Percentiles rank a stretch among this genome's conserved stretches.
Conservation (phyloP, 2,113 vertebrate genomes). For the Ammospiza caudacuta region DNA sequence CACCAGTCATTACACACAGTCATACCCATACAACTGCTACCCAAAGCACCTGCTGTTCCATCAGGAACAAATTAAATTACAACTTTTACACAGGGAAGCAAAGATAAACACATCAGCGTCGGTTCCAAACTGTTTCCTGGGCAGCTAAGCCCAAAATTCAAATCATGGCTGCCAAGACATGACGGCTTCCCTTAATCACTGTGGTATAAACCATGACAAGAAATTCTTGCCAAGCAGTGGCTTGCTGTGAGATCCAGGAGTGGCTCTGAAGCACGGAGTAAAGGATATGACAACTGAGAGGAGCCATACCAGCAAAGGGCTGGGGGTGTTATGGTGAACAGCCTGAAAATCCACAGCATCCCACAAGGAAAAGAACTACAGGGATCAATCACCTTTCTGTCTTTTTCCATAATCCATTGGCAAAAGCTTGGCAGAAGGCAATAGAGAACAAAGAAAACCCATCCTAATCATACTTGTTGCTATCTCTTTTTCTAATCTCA, state of each 20-base stretch:
- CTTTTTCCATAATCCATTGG: neutral
- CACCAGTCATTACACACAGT: neutral
- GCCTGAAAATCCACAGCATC: neutral
- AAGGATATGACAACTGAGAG: neutral
- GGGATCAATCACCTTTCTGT: neutral
- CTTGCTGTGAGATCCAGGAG: neutral
- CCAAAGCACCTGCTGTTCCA: neutral
- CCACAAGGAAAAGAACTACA: neutral
- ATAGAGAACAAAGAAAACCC: neutral
- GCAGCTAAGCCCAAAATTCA: neutral
- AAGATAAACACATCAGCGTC: slow-evolving; percentile 11
- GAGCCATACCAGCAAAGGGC: neutral
- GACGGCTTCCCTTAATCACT: neutral
- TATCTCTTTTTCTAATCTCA: neutral
- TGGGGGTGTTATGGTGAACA: neutral
- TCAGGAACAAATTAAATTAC: neutral
- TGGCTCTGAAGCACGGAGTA: accelerated
- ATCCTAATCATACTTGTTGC: accelerated
- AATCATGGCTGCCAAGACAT: neutral
- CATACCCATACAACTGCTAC: neutral
- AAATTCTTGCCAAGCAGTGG: neutral
- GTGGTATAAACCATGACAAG: neutral
- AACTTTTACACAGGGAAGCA: neutral
- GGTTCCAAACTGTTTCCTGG: neutral
- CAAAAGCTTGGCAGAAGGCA: neutral